Base-by-base conservation (phyloP, 2,888 invertebrate genomes). In the Acleris holmiana region DNA sequence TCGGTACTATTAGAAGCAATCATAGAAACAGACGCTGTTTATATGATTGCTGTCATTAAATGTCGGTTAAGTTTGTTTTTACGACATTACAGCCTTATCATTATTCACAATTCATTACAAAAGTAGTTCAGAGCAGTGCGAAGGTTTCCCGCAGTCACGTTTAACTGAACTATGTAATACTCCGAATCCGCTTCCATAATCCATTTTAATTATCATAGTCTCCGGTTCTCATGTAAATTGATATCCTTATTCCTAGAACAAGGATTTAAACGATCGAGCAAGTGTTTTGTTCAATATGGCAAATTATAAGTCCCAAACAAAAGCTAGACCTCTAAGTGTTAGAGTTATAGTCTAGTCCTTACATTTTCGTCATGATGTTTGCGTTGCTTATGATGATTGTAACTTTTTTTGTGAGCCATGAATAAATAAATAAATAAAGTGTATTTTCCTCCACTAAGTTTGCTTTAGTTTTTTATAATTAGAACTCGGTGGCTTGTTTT, bases 111-210 rank as follows among this genome's bases (percentile, higher is more conserved):
- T 35, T 35, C 35, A 35, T 35, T 35, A 35, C 35, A 35, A 35
- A 21, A 21, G 15, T 54, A 54, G 21, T 40, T 41, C 54, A 54
- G 41, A 54, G 21, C 23, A n/a, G 23, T 21, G 6, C 41, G 41
- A 55, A 55, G 41, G 44, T 25, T 44, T 19, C 4, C 72, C 56
- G 76, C 61, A 72, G 78, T 81, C 80, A 83, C 79, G 80, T 76
- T 76, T 71, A 67, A 68, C 67, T 57, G 66, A 64, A 71, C 69
- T 67, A 67, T 62, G 68, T 69, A 73, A 68, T 73, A 79, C 81
- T 85, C 85, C 54, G 18, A 55, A 65, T 65, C 65, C 85, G 88
- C 82, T 88, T 89, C 78, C 84, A 86, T 88, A 85, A 88, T 86
- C 75, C 83, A 84, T 68, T 64, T 66, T 73, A 77, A 80, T 78